These are phyloP conservation scores for Scomber japonicus DNA, from an alignment of 2,113 vertebrate genomes.

Conservation along the genomic window DNA sequence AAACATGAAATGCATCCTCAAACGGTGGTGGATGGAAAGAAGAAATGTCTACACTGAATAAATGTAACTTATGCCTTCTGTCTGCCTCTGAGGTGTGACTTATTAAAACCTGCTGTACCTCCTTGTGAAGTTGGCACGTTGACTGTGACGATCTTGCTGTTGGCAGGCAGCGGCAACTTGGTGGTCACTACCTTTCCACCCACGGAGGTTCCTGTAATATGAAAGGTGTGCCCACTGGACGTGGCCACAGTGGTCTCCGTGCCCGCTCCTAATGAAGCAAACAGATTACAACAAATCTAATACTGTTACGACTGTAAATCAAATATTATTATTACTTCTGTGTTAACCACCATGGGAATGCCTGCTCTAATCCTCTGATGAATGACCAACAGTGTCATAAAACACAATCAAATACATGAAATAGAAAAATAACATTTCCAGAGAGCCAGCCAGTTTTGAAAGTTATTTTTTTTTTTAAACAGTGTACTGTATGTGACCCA, in stretches of 20 bases:
- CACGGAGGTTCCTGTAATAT: constrained; percentile 94
- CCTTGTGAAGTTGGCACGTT: constrained; percentile 98
- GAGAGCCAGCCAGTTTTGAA: too few species aligned
- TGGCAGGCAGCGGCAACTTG: constrained; percentile 97
- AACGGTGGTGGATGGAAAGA: constrained; percentile 32
- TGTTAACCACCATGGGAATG: background rate
- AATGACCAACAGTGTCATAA: background rate
- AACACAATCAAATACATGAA: background rate
- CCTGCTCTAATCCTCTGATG: background rate
- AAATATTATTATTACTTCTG: background rate
- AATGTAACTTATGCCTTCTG: background rate
- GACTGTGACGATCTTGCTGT: constrained; percentile 99
- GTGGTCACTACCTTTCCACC: constrained; percentile 95
- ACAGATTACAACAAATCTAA: constrained; percentile 41
- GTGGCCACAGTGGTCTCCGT: constrained; percentile 90
- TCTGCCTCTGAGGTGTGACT: constrained; percentile 38
- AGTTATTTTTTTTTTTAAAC: too few species aligned
- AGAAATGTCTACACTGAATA: constrained; percentile 28
- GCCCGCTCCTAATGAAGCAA: constrained; percentile 87
- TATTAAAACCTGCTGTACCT: constrained; percentile 88
- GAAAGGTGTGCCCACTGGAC: constrained; percentile 94
- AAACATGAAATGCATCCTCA: constrained; percentile 27
- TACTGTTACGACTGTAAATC: background rate
- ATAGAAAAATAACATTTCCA: too few species aligned
- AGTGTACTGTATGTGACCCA: too few species aligned